Base-by-base conservation (phyloP, 2,888 invertebrate species). In the Sminthurides aquaticus region DNA sequence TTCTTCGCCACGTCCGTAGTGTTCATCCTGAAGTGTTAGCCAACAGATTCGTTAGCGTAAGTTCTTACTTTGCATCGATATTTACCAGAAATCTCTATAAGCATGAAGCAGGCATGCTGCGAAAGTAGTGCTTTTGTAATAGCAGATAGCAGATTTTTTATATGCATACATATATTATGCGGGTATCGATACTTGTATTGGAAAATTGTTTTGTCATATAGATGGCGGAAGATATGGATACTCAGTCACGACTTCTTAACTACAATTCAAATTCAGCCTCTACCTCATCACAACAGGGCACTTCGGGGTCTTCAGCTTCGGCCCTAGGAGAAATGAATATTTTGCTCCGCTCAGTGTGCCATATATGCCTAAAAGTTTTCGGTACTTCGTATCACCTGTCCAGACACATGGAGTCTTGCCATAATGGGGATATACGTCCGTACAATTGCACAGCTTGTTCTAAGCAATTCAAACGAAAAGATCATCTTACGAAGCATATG, bases 331-430 rank as follows among this genome's bases (percentile, higher is more conserved):
- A 73, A 54, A 70, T 71, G 67, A 70, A 70, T 8, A 68, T 70
- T 15, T 58, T 73, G n/a, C 66, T 73, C 8, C 43, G 70, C 11
- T 67, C 67, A 52, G 71, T 73, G 18, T 73, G 73, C 49, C 70
- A 71, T 57, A 66, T 70, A 56, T 73, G 73, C 58, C 66, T 73
- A 15, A 73, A 73, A 65, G 73, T 73, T 26, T 73, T 73, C 49
- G 73, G 73, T 3, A 73, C 71, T 3, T 62, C 65, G 2, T 73
- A 73, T 54, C 73, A 73, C 29, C 57, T 73, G 22, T 63, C 64
- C 20, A 57, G 73, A 22, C 73, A 73, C 25, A 67, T 71, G 20
- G 71, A 73, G 56, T 70, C 70, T 3, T 70, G 70, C 58, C 73
- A 73, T 49, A 71, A 68, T 27, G 71, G 71, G 20, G 69, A 71